phyloP scores from a whole-genome alignment of 2,797 vertebrate species.

The Pygocentrus nattereri region DNA sequence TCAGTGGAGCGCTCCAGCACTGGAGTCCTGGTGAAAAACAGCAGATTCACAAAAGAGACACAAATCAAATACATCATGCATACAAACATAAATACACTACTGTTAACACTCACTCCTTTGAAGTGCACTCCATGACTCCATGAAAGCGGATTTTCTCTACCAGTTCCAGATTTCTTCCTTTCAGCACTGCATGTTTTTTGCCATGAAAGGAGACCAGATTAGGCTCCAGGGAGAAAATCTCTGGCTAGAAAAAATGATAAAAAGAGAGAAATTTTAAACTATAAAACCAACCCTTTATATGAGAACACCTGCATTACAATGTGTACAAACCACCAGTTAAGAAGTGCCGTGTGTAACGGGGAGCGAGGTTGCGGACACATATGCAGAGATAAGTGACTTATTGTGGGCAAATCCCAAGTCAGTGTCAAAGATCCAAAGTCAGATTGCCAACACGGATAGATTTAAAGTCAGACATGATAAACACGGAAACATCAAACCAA shows the following conservation, averaged over 20 bases:
- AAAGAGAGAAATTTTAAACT: not conserved
- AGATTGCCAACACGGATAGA: too few species aligned
- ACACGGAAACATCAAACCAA: too few species aligned
- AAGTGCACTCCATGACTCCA: constrained; percentile 77
- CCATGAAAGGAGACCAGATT: constrained; percentile 83
- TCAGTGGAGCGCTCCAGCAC: constrained; percentile 78
- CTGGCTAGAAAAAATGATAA: constrained; percentile 72
- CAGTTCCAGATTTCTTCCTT: constrained; percentile 81
- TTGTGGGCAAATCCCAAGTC: too few species aligned
- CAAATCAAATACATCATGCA: not conserved
- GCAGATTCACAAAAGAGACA: not conserved
- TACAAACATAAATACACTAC: constrained; percentile 1
- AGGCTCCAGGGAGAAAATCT: constrained; percentile 82
- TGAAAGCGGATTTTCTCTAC: constrained; percentile 82
- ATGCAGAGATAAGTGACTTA: too few species aligned
- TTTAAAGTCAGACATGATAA: too few species aligned
- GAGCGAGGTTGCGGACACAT: too few species aligned
- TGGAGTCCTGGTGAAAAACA: constrained; percentile 75
- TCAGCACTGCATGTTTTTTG: constrained; percentile 81
- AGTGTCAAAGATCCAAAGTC: too few species aligned
- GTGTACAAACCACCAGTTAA: too few species aligned
- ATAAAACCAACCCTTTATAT: constrained; percentile 9
- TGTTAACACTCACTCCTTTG: constrained; percentile 82
- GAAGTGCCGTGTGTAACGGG: too few species aligned
- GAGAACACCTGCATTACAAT: not conserved